phyloP scores from a whole-genome alignment of 1,140 invertebrate genomes.

The Mactra quadrangularis region DNA sequence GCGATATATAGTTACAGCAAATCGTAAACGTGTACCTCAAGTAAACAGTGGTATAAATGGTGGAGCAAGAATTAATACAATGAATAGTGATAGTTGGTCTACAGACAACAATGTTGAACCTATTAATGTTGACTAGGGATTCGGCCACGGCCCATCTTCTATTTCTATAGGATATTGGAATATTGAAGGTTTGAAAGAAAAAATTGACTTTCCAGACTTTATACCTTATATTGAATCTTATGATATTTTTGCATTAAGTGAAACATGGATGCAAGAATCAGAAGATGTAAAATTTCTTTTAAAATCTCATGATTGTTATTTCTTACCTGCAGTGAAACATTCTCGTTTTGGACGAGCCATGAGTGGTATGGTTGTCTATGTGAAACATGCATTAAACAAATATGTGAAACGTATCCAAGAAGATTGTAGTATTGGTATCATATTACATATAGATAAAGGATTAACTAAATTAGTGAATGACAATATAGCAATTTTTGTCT shows the following conservation, averaged over 20 bases:
- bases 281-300: constrained; percentile 9
- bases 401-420: background rate
- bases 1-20: too few relatives aligned
- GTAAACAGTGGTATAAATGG: too few relatives aligned
- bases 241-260: background rate
- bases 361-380: constrained; percentile 4
- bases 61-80: too few relatives aligned
- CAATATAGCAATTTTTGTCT: background rate
- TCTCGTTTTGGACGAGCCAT: background rate
- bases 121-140: constrained; percentile 11
- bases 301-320: background rate
- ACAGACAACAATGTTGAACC: background rate
- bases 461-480: background rate
- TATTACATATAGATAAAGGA: background rate
- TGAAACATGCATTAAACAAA: background rate
- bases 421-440: background rate
- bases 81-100: background rate
- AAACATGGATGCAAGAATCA: background rate
- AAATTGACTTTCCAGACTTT: background rate
- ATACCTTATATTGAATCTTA: background rate
- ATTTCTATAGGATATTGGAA: too few relatives aligned
- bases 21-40: too few relatives aligned
- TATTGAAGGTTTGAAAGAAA: constrained; percentile 1
- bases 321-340: background rate
- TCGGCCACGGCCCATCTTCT: background rate